A percentile compares a stretch with the other conserved stretches of the same genome.
Conservation (phyloP, 2,797 vertebrate genomes). For the Labroides dimidiatus region DNA sequence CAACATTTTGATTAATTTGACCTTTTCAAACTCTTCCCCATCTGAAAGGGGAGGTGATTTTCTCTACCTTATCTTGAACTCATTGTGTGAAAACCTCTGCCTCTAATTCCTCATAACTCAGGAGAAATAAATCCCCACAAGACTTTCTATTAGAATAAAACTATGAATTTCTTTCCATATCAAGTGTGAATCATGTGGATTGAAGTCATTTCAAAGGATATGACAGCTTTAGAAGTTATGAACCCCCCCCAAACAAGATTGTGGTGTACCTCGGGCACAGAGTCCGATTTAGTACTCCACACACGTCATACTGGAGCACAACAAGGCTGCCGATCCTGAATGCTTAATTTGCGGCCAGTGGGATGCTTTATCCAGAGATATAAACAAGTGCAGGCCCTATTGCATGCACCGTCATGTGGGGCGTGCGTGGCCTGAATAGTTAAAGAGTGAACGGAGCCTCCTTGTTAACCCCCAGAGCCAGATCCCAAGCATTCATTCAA, state of each 20-base stretch:
- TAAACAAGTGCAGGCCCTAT: slow-evolving; percentile 81
- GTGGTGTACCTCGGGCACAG: slow-evolving; percentile 64
- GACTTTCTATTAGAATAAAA: slow-evolving; percentile 19
- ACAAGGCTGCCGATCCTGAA: slow-evolving; percentile 81
- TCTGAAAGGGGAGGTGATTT: neutral
- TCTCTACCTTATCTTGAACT: slow-evolving; percentile 8
- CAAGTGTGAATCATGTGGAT: slow-evolving; percentile 34
- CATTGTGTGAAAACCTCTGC: slow-evolving; percentile 24
- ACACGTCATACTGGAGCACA: slow-evolving; percentile 82
- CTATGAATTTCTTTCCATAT: slow-evolving; percentile 37
- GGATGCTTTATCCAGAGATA: slow-evolving; percentile 82
- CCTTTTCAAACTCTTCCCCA: slow-evolving; percentile 27
- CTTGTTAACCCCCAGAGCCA: slow-evolving; percentile 82
- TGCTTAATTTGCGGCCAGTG: slow-evolving; percentile 84
- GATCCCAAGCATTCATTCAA: slow-evolving; percentile 76
- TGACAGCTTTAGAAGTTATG: slow-evolving; percentile 65
- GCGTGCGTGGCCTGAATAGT: slow-evolving; percentile 74
- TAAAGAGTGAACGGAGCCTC: slow-evolving; percentile 77
- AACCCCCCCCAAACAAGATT: slow-evolving; percentile 71
- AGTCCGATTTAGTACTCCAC: slow-evolving; percentile 75
- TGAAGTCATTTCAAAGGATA: slow-evolving; percentile 64
- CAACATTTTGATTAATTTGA: slow-evolving; percentile 40
- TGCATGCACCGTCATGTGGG: slow-evolving; percentile 81
- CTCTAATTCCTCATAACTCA: slow-evolving; percentile 24
- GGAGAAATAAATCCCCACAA: slow-evolving; percentile 11